These are phyloP conservation scores for Allygus modestus DNA, from an alignment of 2,888 invertebrate species.

Conservation along the genomic window DNA sequence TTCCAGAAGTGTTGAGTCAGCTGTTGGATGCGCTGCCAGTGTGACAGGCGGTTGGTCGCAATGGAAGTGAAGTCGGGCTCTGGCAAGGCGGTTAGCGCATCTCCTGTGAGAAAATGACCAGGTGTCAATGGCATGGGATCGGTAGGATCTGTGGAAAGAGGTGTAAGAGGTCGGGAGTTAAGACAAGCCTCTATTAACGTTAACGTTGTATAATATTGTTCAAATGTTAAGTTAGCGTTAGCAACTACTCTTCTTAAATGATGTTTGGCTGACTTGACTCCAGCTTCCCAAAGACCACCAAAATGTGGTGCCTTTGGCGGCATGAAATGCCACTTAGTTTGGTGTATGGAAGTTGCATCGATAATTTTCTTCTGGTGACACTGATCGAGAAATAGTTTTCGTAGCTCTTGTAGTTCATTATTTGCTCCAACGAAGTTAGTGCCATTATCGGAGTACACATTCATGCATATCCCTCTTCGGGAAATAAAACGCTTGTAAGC, in stretches of 20 bases:
- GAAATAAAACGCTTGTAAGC: no score
- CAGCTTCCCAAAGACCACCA: constrained; percentile 72
- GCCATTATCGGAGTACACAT: no score
- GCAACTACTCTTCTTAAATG: constrained; percentile 70
- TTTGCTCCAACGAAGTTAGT: no score
- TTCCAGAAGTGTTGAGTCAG: constrained; percentile 68
- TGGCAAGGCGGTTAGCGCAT: neutral
- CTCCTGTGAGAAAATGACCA: neutral
- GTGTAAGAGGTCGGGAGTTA: no score
- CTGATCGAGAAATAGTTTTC: no score
- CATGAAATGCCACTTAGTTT: constrained; percentile 73
- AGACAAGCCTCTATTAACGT: constrained; percentile 36
- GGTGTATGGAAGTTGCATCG: no score
- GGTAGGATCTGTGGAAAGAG: constrained; percentile 17
- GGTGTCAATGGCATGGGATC: constrained; percentile 58
- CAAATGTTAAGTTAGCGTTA: constrained; percentile 70
- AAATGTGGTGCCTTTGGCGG: no score
- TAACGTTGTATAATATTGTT: constrained; percentile 71
- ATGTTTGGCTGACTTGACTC: constrained; percentile 72
- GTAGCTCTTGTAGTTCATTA: no score
- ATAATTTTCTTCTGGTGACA: no score
- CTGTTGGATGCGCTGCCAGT: no score
- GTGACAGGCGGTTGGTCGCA: no score
- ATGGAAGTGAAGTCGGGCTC: neutral
- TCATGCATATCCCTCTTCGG: no score